A percentile compares a stretch with the other conserved stretches of the same genome.
These are phyloP conservation scores for Ptilorrhoa leucosticta DNA, from an alignment of 2,113 vertebrate species.

Conservation along the genomic window DNA sequence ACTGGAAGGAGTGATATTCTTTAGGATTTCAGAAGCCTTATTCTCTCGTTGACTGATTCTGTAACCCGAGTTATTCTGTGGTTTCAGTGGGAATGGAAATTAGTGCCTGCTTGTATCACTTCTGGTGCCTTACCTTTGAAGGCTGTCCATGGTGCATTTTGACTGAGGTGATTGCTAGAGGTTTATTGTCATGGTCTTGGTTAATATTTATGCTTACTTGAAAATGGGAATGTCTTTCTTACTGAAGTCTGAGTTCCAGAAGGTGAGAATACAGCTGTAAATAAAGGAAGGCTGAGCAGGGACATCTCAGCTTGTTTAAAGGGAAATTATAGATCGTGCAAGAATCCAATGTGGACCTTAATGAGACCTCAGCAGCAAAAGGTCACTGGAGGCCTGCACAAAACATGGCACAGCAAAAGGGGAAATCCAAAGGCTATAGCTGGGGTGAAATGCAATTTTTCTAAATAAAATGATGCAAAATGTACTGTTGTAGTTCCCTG, in stretches of 20 bases:
- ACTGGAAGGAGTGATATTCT: not conserved
- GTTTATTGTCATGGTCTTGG: not conserved
- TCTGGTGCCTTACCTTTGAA: not conserved
- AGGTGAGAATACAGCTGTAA: not conserved
- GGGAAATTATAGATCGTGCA: not conserved
- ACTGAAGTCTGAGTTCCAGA: not conserved
- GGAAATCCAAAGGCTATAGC: rapidly evolving
- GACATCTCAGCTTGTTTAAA: not conserved
- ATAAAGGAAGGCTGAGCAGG: not conserved
- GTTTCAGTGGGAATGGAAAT: not conserved
- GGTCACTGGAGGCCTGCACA: not conserved
- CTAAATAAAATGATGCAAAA: not conserved
- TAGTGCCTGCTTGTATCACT: not conserved
- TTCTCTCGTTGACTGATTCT: not conserved
- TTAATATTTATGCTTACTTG: not conserved
- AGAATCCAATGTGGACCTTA: not conserved
- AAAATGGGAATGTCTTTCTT: not conserved
- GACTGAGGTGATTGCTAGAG: not conserved
- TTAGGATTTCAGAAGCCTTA: not conserved
- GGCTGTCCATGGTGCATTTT: not conserved
- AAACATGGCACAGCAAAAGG: not conserved
- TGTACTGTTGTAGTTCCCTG: not conserved
- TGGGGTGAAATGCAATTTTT: not conserved
- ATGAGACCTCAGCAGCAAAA: not conserved
- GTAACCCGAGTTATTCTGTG: not conserved